A percentile compares a stretch with the other conserved stretches of the same genome.
phyloP scores from a whole-genome alignment of 2,888 invertebrate genomes.

The Zhuqinia jingwanae region DNA sequence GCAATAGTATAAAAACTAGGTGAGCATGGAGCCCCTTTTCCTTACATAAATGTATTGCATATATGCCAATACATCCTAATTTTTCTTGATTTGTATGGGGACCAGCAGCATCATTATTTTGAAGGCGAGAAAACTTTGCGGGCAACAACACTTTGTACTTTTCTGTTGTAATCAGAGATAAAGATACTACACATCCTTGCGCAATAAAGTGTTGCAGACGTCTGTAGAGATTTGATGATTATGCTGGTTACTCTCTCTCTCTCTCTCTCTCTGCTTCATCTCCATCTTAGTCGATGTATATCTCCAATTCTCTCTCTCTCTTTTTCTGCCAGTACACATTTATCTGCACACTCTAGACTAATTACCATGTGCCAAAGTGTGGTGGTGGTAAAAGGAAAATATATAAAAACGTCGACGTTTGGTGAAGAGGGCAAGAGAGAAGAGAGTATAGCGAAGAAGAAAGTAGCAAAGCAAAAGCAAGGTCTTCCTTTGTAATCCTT shows the following conservation, averaged over 20 bases:
- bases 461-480: constrained; percentile 17
- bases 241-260: constrained; percentile 1
- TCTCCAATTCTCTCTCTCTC: constrained; percentile 11
- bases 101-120: not conserved
- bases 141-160: not conserved
- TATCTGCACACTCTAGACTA: constrained; percentile 64
- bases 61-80: constrained; percentile 14
- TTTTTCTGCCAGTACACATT: constrained; percentile 14
- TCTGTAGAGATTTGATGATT: not conserved
- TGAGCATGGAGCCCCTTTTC: too few species aligned
- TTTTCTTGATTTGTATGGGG: constrained; percentile 57
- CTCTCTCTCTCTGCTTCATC: not conserved
- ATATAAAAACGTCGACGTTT: constrained; percentile 33
- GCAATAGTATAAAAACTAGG: too few species aligned
- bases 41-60: not conserved
- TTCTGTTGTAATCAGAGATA: constrained; percentile 34
- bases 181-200: not conserved
- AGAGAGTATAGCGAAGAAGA: not conserved
- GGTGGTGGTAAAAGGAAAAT: constrained; percentile 32
- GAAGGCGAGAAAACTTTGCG: constrained; percentile 17
- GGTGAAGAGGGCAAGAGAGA: not conserved
- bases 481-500: constrained; percentile 61
- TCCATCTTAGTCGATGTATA: constrained; percentile 10
- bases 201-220: constrained; percentile 23
- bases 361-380: constrained; percentile 67